Base-by-base conservation (phyloP, 2,797 vertebrate genomes). In the Myotis planiceps region DNA sequence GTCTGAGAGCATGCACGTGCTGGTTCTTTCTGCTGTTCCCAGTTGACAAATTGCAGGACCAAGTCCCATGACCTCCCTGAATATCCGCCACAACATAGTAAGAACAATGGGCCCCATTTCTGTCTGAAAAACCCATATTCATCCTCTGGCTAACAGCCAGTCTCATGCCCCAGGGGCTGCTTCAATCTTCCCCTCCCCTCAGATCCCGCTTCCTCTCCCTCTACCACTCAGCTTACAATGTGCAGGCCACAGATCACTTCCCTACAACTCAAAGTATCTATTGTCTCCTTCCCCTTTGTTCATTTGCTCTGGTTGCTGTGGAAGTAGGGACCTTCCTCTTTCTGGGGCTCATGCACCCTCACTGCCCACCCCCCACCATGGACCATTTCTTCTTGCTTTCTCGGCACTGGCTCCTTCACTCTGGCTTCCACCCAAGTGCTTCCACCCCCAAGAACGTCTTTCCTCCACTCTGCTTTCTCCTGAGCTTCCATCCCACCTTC, bases 401-500 rank as follows among this genome's bases (percentile, higher is more conserved):
- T 81, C 92, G 39, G 23, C 15, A 10, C 29, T 55, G 68, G 87
- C 55, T 76, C 51, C 69, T 96, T 88, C 3, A 1, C 51, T 79
- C 65, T 85, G 90, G 89, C 94, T 66, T 21, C 53, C 76, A 60
- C 34, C 79, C 85, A 88, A 96, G 65, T 65, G 8, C 89, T 89
- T 55, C 74, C 87, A 58, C 88, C 76, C 78, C 79, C 89, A 60
- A 83, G 63, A 94, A 94, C 87, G 84, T 83, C 83, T 94, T 95
- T 68, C 75, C 85, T 94, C 81, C 90, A 92, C 85, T 94, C 81
- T 39, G 55, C 90, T 92, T 82, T 82, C 94, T 95, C 63, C 90
- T 68, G 90, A 80, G 92, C 69, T 88, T 19, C 92, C 88, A 92
- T 68, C 96, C 96, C 93, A 96, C 96, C 91, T 96, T 95, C 95